Evolutionary conservation across 2,113 vertebrate genomes (phyloP).

Genomic region (Fregata magnificens): DNA sequence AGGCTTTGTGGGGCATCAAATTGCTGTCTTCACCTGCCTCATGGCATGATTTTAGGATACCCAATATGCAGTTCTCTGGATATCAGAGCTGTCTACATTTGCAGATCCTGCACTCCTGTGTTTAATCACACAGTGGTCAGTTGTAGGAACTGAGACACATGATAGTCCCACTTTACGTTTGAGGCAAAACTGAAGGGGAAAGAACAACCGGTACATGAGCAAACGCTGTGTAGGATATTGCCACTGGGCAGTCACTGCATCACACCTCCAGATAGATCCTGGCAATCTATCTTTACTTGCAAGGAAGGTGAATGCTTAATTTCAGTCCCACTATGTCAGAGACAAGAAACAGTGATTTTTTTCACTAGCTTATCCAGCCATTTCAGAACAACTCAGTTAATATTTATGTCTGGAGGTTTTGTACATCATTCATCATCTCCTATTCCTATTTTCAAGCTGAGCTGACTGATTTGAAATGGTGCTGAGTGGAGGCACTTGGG

Average conservation of each 20-base stretch:
- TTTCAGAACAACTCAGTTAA: constrained; percentile 4
- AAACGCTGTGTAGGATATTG: not conserved
- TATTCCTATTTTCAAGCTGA: not conserved
- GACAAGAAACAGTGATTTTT: not conserved
- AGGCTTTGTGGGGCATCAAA: not conserved
- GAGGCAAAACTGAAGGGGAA: not conserved
- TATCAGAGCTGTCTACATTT: not conserved
- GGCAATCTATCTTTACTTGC: not conserved
- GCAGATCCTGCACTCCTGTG: not conserved
- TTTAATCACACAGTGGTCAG: not conserved
- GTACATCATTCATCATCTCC: not conserved
- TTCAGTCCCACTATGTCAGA: not conserved
- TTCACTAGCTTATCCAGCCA: not conserved
- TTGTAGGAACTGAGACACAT: not conserved
- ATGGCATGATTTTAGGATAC: not conserved
- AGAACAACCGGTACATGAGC: not conserved
- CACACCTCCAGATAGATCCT: not conserved
- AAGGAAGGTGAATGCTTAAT: not conserved
- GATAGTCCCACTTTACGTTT: not conserved
- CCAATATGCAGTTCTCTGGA: not conserved
- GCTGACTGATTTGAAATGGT: not conserved
- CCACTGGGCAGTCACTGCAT: not conserved
- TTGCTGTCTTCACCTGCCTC: not conserved
- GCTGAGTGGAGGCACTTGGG: not conserved
- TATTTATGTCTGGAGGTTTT: not conserved